Percentiles rank a stretch among this genome's conserved stretches.
These are phyloP conservation scores for Pollenia amentaria DNA, from an alignment of 2,888 invertebrate genomes.

Conservation along the genomic window DNA sequence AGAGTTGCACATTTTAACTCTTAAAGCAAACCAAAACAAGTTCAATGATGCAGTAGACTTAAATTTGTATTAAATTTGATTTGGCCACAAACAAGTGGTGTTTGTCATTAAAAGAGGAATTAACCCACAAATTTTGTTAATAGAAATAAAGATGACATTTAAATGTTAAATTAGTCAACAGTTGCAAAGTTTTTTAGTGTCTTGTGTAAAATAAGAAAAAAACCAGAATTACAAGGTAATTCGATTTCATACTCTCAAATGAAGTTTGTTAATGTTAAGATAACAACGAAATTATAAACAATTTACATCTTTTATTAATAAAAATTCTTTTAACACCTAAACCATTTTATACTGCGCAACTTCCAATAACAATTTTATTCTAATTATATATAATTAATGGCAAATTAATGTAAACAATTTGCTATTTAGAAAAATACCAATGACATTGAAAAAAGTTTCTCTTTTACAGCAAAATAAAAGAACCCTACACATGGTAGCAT, in stretches of 20 bases:
- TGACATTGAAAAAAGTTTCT: slow-evolving; percentile 41
- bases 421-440: neutral
- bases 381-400: slow-evolving; percentile 34
- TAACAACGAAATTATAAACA: neutral
- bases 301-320: neutral
- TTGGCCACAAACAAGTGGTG: neutral
- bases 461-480: neutral
- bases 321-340: slow-evolving; percentile 6
- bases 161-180: slow-evolving; percentile 39
- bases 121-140: neutral
- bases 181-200: neutral
- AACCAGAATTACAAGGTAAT: slow-evolving; percentile 17
- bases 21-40: slow-evolving; percentile 42
- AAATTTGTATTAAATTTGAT: slow-evolving; percentile 2
- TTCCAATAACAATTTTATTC: neutral
- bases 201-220: neutral
- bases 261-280: neutral
- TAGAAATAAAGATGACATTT: slow-evolving; percentile 48
- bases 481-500: slow-evolving; percentile 11
- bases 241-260: neutral
- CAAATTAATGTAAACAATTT: slow-evolving; percentile 21
- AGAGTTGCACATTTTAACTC: neutral
- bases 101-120: slow-evolving; percentile 15
- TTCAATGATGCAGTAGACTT: slow-evolving; percentile 61
- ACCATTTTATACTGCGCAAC: neutral